Percentiles rank a stretch among this genome's conserved stretches.
phyloP scores from a whole-genome alignment of 2,113 vertebrate species.

The Girardinichthys multiradiatus region DNA sequence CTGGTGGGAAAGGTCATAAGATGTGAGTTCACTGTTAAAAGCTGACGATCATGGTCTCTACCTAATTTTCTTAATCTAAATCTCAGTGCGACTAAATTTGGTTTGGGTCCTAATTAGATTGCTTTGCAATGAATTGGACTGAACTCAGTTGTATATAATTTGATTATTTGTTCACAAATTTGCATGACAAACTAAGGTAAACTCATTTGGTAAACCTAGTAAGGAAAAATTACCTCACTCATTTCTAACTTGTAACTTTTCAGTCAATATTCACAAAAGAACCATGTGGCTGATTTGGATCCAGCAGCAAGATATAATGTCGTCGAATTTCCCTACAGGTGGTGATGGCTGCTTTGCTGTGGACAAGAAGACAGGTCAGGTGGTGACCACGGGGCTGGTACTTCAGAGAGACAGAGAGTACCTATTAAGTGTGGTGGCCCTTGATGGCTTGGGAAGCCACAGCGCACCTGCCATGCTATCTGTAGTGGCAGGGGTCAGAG shows the following conservation, averaged over 20 bases:
- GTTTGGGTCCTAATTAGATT: too few relatives aligned
- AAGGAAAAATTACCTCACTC: conserved; percentile 1
- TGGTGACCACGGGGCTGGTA: conserved; percentile 85
- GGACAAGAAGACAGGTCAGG: conserved; percentile 85
- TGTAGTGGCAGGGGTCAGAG: conserved; percentile 82
- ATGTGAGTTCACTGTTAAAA: too few relatives aligned
- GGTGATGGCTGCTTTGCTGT: conserved; percentile 87
- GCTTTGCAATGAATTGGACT: too few relatives aligned
- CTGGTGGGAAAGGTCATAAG: too few relatives aligned
- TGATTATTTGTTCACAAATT: too few relatives aligned
- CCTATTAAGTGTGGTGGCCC: conserved; percentile 84
- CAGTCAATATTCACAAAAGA: conserved; percentile 37
- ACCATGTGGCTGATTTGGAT: conserved; percentile 16
- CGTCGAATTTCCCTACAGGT: conserved; percentile 70
- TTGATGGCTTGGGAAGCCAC: conserved; percentile 84
- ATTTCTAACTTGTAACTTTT: not conserved
- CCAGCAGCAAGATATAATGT: conserved; percentile 27
- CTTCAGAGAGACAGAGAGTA: conserved; percentile 85
- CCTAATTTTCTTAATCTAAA: too few relatives aligned
- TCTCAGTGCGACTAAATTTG: too few relatives aligned
- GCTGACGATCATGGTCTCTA: too few relatives aligned
- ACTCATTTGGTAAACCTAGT: not conserved
- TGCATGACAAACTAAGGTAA: too few relatives aligned
- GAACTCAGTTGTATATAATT: too few relatives aligned
- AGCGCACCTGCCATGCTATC: conserved; percentile 83